Evolutionary conservation across 2,888 invertebrate genomes (phyloP), one percentile per base, ranked within the genome.

Genomic region (Papilio demoleus): DNA sequence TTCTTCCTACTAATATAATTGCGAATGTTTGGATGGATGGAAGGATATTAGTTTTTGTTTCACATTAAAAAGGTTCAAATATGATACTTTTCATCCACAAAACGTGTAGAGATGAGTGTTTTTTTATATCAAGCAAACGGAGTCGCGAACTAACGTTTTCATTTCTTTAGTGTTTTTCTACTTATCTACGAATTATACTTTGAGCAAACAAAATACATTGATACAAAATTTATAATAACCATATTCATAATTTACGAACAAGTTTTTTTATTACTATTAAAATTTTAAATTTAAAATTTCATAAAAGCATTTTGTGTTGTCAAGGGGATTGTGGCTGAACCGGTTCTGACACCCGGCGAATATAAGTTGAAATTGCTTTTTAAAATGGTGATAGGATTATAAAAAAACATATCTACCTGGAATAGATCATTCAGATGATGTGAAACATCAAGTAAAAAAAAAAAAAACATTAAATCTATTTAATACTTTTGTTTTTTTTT

Each of bases 271-370:
- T 22, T 3, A 3, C 14, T 4, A 31, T 4, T 31, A 24, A 12
- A 27, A 31, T n/a, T 31, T 2, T n/a, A 31, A 31, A 53, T 53
- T n/a, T 53, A 53, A 27, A 53, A 27, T 53, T 50, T 27, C 3
- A n/a, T 12, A 53, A 27, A n/a, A 53, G n/a, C n/a, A n/a, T 53
- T 9, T 56, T 17, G 53, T 31, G 53, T 56, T 31, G 31, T 31
- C 11, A 56, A 31, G 53, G 31, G 31, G 27, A 31, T 31, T 56
- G 31, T 53, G 3, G n/a, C 27, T n/a, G n/a, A 31, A 56, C 53
- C 31, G 53, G 53, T 56, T 31, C 31, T 56, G 31, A 56, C 6
- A 31, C n/a, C 53, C 31, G 53, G 53, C 53, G 17, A 56, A 56
- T 56, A 56, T 31, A 50, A 50, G 27, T 56, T 9, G 9, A 56